These are phyloP conservation scores for Phylloscopus trochiloides DNA, from an alignment of 2,113 vertebrate species.

Conservation along the genomic window DNA sequence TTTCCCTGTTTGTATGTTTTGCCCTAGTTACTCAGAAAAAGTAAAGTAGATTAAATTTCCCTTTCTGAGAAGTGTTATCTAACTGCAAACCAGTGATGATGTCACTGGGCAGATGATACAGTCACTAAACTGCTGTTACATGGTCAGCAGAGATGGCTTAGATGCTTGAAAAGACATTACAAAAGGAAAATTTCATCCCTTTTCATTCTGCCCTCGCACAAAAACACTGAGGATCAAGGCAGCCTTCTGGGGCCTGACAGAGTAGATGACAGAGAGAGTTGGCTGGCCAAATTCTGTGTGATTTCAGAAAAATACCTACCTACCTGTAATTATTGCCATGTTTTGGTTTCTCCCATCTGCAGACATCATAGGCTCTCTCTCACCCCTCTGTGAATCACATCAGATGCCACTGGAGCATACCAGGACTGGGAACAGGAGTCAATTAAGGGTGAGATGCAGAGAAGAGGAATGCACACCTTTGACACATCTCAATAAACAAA, in stretches of 20 bases:
- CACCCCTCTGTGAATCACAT: background rate
- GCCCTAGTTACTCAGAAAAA: background rate
- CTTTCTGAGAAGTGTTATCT: slow-evolving; percentile 10
- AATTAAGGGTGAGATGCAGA: background rate
- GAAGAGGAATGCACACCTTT: background rate
- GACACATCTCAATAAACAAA: background rate
- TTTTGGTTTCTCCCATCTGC: background rate
- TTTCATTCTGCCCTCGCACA: background rate
- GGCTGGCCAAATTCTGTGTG: background rate
- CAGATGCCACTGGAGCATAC: background rate
- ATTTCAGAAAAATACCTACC: background rate
- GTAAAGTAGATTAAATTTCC: slow-evolving; percentile 1
- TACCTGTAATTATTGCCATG: background rate
- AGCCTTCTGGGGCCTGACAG: background rate
- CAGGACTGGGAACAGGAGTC: background rate
- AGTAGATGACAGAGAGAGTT: background rate
- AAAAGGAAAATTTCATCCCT: background rate
- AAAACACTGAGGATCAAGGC: background rate
- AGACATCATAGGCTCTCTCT: background rate
- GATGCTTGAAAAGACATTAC: background rate
- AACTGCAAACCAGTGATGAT: background rate
- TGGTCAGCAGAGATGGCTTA: background rate
- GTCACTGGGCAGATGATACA: background rate
- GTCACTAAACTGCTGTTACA: background rate
- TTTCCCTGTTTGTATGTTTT: background rate